Base-by-base conservation (phyloP, 2,888 invertebrate genomes). In the Epinotia ramella region DNA sequence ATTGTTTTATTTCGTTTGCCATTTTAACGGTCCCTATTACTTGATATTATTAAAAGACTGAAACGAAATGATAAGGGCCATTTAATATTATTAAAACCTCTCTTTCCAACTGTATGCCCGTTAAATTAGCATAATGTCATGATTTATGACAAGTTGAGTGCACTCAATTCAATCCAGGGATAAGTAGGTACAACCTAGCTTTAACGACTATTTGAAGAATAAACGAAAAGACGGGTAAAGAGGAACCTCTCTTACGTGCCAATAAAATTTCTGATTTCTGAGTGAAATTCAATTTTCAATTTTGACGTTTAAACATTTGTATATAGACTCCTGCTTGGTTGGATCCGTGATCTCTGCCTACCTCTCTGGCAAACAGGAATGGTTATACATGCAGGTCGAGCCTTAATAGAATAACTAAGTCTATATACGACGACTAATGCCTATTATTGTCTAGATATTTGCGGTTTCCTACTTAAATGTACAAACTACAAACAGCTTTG, bases 101-200 rank as follows among this genome's bases (percentile, higher is more conserved):
- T 69, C 57, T 46, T 64, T 64, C 69, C 73, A 18, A 40, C 62
- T 68, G 49, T 64, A 64, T 60, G 33, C 20, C 63, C 57, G 64
- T 73, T 64, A 73, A 68, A 73, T 74, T 74, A 69, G 33, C 73
- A 74, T 74, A 74, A 69, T 64, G 33, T 57, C 62, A 69, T 24
- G 44, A 9, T 57, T 73, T 69, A 64, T 64, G 46, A 69, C 64
- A 57, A 64, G 57, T 18, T 33, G 57, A 74, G 64, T 28, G 13
- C 16, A 20, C 44, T 69, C 57, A 46, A 73, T 63, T 28, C 13
- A 60, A 44, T 63, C 56, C 44, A 18, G 57, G 66, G 63, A 63
- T 12, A n/a, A 62, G 12, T 13, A 24, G n/a, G n/a, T n/a, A 1
- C 24, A 2, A 28, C 24, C 24, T 28, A 16, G 6, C 56, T 9